Evolutionary conservation across 2,113 vertebrate species (phyloP), one percentile per base, ranked within the genome.

Genomic region (Microcebus tavaratra): DNA sequence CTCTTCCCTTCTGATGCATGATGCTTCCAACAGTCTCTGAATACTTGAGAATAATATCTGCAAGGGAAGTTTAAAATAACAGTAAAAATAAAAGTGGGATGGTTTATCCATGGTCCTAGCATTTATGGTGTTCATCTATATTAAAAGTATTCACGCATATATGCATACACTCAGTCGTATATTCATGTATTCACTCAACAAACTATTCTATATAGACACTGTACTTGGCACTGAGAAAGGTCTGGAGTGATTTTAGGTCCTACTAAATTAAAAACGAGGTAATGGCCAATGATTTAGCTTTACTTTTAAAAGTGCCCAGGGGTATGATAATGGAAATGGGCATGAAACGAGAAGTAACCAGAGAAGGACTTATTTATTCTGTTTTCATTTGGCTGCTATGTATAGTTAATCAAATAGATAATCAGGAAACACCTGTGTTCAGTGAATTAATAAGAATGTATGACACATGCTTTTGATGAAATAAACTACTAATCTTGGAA

Each of bases 1-100:
- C 79, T 90, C 4, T 84, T 88, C 84, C 57, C 95, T 90, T 73
- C 92, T 91, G 95, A 97, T 90, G 42, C 59, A 61, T 25, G 34
- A 87, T 94, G 94, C 50, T 84, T 97, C 59, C 68, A 48, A 73
- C 39, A 29, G 72, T 80, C 50, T 95, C 95, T 68, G 95, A 96
- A 93, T 87, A 83, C 91, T 73, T 80, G 76, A 80, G 78, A 95
- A 68, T 80, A 91, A 8, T 67, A 83, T 67, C 34, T 67, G 20
- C n/a, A 63, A 67, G 27, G 4, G 23, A 34, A 70, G 25, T 78
- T 97, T 87, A 84, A 97, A 97, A 95, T 81, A 59, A 59, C 25
- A 80, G 68, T 55, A 96, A 91, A 79, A 96, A 80, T 75, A 29
- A 70, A 92, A 94, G 42, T 42, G 36, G 65, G 20, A 53, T 73